Evolutionary conservation across 2,888 invertebrate genomes (phyloP), one percentile per base, ranked within the genome.

Genomic region (Omphaloscelis lunosa): DNA sequence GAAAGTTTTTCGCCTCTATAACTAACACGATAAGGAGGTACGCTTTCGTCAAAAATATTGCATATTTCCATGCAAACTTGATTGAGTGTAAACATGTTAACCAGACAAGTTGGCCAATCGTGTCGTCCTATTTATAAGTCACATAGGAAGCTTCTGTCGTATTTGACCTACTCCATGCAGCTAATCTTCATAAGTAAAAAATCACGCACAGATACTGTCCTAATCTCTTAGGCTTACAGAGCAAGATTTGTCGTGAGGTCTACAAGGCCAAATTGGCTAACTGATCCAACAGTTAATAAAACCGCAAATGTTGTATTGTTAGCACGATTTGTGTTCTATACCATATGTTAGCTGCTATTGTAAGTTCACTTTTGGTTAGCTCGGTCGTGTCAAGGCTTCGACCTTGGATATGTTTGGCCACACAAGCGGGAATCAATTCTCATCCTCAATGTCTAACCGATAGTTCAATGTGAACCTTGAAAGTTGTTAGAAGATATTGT

Each of bases 341-440:
- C 84, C 85, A 86, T 85, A 83, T 88, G 87, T 85, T 78, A 77
- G 77, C 62, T 77, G 82, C 88, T 83, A 92, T 93, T 93, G 91
- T 93, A 89, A 87, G 81, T 86, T 83, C 86, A 84, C 78, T 90
- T 92, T 93, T 91, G 90, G 92, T 89, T 88, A 89, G 88, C 81
- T 86, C 84, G 79, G 87, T 72, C 87, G 89, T 93, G 93, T 93
- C 94, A 94, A 95, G 95, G 95, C 79, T 86, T 39, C 77, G 87
- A 76, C 94, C 94, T 94, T 93, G 90, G 83, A 86, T 86, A 66
- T 90, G 89, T 93, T 92, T 91, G 91, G 90, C 84, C 80, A 89
- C 80, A 89, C 90, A 87, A 91, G 92, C 89, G 90, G 90, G 90
- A 91, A 92, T 92, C 92, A 91, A 90, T 93, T 88, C 87, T 86